Evolutionary conservation across 2,797 vertebrate species (phyloP), one percentile per base, ranked within the genome.

Genomic region (Staurois parvus): DNA sequence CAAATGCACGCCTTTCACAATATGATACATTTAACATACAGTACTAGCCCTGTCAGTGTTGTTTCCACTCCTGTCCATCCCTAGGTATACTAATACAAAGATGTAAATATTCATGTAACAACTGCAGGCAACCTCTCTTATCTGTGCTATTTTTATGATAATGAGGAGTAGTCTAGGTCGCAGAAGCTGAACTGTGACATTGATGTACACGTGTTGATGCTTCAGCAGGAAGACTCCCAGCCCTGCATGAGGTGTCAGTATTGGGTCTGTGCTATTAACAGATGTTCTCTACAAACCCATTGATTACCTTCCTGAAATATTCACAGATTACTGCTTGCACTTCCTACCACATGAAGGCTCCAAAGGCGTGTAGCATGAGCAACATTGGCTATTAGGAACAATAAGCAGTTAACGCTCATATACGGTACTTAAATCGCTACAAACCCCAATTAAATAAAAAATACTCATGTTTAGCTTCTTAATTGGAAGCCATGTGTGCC

Each of bases 291-390:
- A 79, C 76, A 45, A 59, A 56, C 68, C 52, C 84, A 85, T 84
- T 52, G 62, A 80, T 85, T 73, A 45, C 84, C 59, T 80, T 67
- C 40, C 67, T 79, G n/a, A 85, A 80, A 80, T 74, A 85, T 80
- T 74, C 59, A 73, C 77, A 80, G 59, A 70, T 79, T 67, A 17
- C 76, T 48, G 29, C 77, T 56, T 80, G 70, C 67, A 56, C n/a
- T 75, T 80, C 45, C 21, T 24, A 32, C 40, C 30, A 76, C 74
- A 77, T 40, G 24, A 28, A 73, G 45, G 29, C 52, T 79, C 69
- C 48, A 72, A n/a, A 24, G 69, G 56, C 37, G 12, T 84, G 68
- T 34, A 56, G 68, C 28, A 30, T 64, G 40, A 79, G 56, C 12
- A 48, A 76, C 52, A 67, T 79, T 79, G 52, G 62, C 56, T 70